Evolutionary conservation across 2,797 vertebrate species (phyloP).

Genomic region (Falco rusticolus): DNA sequence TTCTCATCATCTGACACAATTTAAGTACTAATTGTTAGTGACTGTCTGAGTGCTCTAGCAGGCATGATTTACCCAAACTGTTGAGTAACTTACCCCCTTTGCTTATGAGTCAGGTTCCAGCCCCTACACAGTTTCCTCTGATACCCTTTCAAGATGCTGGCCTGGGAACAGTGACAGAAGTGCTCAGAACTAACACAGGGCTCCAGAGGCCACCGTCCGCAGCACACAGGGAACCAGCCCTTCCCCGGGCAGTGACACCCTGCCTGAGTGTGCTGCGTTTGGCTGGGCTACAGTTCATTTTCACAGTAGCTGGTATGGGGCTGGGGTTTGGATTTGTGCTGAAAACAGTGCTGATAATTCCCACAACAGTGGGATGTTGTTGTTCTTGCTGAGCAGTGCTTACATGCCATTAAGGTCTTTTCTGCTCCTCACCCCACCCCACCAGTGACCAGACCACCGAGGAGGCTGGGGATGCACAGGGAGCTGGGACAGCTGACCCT

Average conservation of each 20-base stretch:
- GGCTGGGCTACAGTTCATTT: background rate
- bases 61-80: background rate
- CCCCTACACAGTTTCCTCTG: background rate
- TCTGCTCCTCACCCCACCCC: too few species aligned
- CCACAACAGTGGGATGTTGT: too few species aligned
- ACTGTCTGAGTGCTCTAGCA: background rate
- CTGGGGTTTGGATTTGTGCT: too few species aligned
- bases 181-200: too few species aligned
- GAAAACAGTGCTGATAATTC: too few species aligned
- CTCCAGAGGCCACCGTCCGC: background rate
- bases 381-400: too few species aligned
- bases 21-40: background rate
- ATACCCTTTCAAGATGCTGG: background rate
- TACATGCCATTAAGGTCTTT: too few species aligned
- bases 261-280: background rate
- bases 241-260: background rate
- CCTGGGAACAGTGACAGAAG: background rate
- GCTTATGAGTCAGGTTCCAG: background rate
- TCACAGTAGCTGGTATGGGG: too few species aligned
- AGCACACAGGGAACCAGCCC: accelerated
- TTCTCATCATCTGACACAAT: background rate
- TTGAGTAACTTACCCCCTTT: background rate
- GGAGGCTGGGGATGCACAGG: too few species aligned
- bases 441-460: too few species aligned
- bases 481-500: too few species aligned